Percentiles rank a stretch among this genome's conserved stretches.
These are phyloP conservation scores for Oxytorus armatus DNA, from an alignment of 2,888 invertebrate genomes.

Conservation along the genomic window DNA sequence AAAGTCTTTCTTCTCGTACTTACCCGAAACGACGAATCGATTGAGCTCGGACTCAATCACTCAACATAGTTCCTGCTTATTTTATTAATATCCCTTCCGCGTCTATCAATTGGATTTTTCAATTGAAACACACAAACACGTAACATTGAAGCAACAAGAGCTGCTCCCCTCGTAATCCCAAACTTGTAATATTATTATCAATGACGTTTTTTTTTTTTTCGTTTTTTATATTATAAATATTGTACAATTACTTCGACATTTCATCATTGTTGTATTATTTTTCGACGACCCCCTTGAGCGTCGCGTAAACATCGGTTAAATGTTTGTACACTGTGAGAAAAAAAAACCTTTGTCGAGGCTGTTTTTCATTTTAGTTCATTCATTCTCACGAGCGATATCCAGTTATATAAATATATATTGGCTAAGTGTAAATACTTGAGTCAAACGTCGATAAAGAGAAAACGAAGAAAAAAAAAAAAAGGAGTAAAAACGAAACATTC, in stretches of 20 bases:
- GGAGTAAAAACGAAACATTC: conserved; percentile 50
- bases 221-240: conserved; percentile 59
- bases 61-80: conserved; percentile 70
- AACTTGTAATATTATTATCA: conserved; percentile 56
- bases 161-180: conserved; percentile 73
- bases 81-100: conserved; percentile 34
- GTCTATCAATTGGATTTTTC: conserved; percentile 21
- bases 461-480: conserved; percentile 25
- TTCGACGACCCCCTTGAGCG: no score
- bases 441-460: conserved; percentile 31
- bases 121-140: conserved; percentile 66
- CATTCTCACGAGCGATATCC: conserved; percentile 35
- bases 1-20: conserved; percentile 21
- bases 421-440: conserved; percentile 61
- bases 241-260: conserved; percentile 63
- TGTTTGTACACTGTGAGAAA: conserved; percentile 54
- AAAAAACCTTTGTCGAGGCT: conserved; percentile 28
- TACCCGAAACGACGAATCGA: conserved; percentile 32
- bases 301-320: conserved; percentile 39
- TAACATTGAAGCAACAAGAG: conserved; percentile 81
- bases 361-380: conserved; percentile 18
- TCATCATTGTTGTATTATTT: conserved; percentile 59
- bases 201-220: conserved; percentile 41
- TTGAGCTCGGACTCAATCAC: conserved; percentile 26
- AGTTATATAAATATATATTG: conserved; percentile 46